Conservation (phyloP, 2,113 vertebrate species). For the Eptesicus fuscus region DNA sequence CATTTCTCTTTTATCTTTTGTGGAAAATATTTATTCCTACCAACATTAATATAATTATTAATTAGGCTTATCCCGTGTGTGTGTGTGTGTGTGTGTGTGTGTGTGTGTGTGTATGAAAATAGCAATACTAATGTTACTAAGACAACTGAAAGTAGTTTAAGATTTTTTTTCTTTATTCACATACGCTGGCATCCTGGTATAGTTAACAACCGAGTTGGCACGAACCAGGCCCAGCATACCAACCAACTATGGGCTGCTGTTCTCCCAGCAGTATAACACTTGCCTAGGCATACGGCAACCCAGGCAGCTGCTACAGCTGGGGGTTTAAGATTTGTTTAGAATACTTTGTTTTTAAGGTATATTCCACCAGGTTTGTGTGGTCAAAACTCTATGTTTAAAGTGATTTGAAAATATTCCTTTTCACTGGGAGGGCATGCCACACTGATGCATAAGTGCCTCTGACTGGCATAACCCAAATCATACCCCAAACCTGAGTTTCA, state of each 20-base stretch:
- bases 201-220: constrained; percentile 54
- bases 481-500: neutral
- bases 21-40: neutral
- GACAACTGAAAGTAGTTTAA: constrained; percentile 1
- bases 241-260: constrained; percentile 64
- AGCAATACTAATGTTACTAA: neutral
- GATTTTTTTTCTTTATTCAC: neutral
- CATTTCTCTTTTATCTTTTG: neutral
- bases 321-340: neutral
- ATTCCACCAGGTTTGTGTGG: neutral
- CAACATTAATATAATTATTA: neutral
- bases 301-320: constrained; percentile 74
- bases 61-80: neutral
- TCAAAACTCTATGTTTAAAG: constrained; percentile 13
- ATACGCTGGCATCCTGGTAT: constrained; percentile 65
- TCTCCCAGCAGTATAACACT: constrained; percentile 73
- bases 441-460: neutral
- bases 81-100: neutral
- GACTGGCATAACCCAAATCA: neutral
- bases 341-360: neutral
- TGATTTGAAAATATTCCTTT: neutral
- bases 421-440: neutral
- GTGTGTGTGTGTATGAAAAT: neutral
- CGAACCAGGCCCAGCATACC: constrained; percentile 66
- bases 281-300: constrained; percentile 66